Conservation (phyloP, 1,140 invertebrate species). For the Brachionus paranguensis region DNA sequence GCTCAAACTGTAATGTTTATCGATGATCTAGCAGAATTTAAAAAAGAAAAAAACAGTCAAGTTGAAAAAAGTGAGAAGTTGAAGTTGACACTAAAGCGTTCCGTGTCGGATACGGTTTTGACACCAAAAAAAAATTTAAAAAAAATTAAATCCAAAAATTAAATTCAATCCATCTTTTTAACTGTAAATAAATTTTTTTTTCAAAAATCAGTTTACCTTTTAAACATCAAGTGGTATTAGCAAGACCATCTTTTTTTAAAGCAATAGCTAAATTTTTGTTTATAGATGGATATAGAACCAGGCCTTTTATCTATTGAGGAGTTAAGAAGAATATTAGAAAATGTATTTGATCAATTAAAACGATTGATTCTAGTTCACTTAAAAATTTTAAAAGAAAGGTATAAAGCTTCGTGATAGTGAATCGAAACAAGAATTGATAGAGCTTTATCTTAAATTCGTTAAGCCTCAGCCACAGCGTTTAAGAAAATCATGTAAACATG, state of each 20-base stretch:
- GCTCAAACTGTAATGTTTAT: slow-evolving; percentile 40
- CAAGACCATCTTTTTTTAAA: neutral
- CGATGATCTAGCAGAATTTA: slow-evolving; percentile 24
- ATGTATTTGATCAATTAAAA: neutral
- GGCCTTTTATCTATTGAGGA: neutral
- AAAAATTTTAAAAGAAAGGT: neutral
- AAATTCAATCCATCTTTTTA: neutral
- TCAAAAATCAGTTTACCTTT: neutral
- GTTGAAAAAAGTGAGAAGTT: neutral
- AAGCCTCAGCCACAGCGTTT: slow-evolving; percentile 11
- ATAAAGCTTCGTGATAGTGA: neutral
- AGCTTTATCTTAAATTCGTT: neutral
- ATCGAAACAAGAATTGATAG: neutral
- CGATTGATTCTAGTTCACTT: neutral
- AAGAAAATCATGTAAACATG: neutral
- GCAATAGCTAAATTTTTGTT: neutral
- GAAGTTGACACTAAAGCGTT: neutral
- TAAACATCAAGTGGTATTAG: neutral
- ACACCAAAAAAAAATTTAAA: slow-evolving; percentile 17
- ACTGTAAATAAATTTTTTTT: neutral
- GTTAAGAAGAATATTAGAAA: neutral
- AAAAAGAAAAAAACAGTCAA: slow-evolving; percentile 19
- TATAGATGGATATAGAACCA: slow-evolving; percentile 15
- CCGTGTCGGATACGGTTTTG: neutral
- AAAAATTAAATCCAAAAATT: neutral